These are phyloP conservation scores for Ahaetulla prasina DNA, from an alignment of 2,113 vertebrate genomes.

Conservation along the genomic window DNA sequence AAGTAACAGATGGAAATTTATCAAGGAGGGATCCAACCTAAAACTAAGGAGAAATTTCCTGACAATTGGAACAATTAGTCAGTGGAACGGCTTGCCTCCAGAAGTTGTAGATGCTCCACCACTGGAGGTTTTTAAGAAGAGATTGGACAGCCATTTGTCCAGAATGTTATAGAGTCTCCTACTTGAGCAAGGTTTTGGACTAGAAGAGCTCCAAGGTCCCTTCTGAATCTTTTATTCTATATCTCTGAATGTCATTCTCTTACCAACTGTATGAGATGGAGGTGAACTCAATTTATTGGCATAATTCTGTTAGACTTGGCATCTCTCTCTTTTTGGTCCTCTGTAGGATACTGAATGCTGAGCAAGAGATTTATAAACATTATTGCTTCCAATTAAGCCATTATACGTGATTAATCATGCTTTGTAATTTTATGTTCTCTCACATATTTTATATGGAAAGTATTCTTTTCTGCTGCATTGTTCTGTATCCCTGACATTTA, in stretches of 20 bases:
- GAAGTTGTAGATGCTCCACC: neutral
- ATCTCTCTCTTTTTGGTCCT: neutral
- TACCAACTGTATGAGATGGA: conserved; percentile 2
- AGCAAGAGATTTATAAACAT: conserved; percentile 13
- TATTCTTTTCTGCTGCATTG: neutral
- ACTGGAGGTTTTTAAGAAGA: neutral
- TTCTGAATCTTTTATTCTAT: neutral
- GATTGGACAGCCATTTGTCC: neutral
- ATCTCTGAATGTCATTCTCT: neutral
- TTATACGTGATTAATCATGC: neutral
- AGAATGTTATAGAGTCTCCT: neutral
- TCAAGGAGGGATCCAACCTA: neutral
- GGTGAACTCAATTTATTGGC: conserved; percentile 5
- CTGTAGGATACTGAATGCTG: conserved; percentile 5
- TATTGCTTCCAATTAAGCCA: conserved; percentile 9
- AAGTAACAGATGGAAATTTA: neutral
- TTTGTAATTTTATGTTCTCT: neutral
- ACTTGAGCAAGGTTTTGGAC: neutral
- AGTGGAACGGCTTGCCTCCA: neutral
- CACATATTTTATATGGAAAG: neutral
- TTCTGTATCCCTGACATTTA: neutral
- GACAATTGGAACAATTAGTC: neutral
- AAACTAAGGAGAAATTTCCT: neutral
- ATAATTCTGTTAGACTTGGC: neutral
- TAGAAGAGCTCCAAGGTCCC: neutral